A percentile compares a stretch with the other conserved stretches of the same genome.
These are phyloP conservation scores for Anguilla marmorata DNA, from an alignment of 2,797 vertebrate species.

Conservation along the genomic window DNA sequence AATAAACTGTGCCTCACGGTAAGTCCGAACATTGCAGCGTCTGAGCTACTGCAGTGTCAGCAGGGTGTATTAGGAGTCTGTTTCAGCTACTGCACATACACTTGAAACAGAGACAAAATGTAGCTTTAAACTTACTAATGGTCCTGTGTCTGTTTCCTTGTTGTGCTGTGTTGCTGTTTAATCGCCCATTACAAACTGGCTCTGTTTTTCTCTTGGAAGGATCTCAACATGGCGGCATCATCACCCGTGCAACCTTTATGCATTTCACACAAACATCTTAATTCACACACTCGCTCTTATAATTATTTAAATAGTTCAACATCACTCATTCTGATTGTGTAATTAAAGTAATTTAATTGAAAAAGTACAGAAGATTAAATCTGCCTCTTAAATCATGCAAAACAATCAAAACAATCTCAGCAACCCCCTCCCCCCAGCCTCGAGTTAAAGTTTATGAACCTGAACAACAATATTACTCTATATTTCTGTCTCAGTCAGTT, in stretches of 20 bases:
- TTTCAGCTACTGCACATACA: constrained; percentile 25
- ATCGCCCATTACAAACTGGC: not conserved
- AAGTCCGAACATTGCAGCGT: constrained; percentile 31
- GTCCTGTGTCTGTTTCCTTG: not conserved
- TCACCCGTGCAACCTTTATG: not conserved
- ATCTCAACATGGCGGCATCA: not conserved
- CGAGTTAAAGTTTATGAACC: not conserved
- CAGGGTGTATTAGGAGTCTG: constrained; percentile 39
- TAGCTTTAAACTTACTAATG: not conserved
- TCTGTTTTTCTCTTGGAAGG: not conserved
- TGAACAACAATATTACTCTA: no score
- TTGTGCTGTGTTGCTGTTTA: not conserved
- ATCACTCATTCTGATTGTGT: not conserved
- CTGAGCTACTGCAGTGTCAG: constrained; percentile 37
- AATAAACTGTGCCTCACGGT: constrained; percentile 10
- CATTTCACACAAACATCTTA: not conserved
- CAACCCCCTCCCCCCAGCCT: not conserved
- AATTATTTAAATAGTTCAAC: not conserved
- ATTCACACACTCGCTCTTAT: not conserved
- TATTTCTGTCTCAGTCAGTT: not conserved
- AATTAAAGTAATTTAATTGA: not conserved
- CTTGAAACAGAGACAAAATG: not conserved
- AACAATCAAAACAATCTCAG: not conserved
- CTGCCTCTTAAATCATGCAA: not conserved
- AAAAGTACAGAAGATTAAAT: not conserved